Base-by-base conservation (phyloP, 1,140 invertebrate genomes). In the Ceratina japonica region DNA sequence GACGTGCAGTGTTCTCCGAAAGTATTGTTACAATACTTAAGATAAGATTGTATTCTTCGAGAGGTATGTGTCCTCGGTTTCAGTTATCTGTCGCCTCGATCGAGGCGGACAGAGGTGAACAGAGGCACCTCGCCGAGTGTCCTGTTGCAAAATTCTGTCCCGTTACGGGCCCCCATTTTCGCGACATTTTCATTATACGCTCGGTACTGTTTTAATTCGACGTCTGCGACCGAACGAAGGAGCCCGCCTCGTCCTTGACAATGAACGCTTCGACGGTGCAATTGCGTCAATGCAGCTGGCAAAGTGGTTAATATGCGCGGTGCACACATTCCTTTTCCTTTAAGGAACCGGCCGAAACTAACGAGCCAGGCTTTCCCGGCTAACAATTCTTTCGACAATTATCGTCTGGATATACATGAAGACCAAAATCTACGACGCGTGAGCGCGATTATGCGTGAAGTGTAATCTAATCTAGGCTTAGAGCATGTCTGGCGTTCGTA, bases 211-310 rank as follows among this genome's bases (percentile, higher is more conserved):
- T 56, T 61, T 68, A 24, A 69, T 59, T n/a, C 20, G n/a, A 31
- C 24, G 56, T 44, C 22, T n/a, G 20, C 18, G 22, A 37, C 37
- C 44, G n/a, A 63, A 63, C 58, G 22, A 77, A 72, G 49, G 51
- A 77, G 31, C 49, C 16, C 59, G 27, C 16, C 58, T 22, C 56
- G 56, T 63, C 75, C 75, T 77, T 77, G 75, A 62, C 68, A 72
- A 27, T 77, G 75, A 56, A 52, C 49, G 52, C 58, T 62, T 62
- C 0, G 58, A 24, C 66, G 49, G 18, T 63, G 68, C 75, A 77
- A 63, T 71, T 72, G 75, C 75, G 75, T 77, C 75, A 63, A 72
- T 77, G 68, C 75, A 27, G 49, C 51, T 27, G 18, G 15, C 27
- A 71, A 51, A 77, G 49, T 66, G 73, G 61, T 77, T 71, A 71